Percentiles rank a stretch among this genome's conserved stretches.
These are phyloP conservation scores for Eueremaeus valkanovi DNA, from an alignment of 2,888 invertebrate genomes.

Conservation along the genomic window DNA sequence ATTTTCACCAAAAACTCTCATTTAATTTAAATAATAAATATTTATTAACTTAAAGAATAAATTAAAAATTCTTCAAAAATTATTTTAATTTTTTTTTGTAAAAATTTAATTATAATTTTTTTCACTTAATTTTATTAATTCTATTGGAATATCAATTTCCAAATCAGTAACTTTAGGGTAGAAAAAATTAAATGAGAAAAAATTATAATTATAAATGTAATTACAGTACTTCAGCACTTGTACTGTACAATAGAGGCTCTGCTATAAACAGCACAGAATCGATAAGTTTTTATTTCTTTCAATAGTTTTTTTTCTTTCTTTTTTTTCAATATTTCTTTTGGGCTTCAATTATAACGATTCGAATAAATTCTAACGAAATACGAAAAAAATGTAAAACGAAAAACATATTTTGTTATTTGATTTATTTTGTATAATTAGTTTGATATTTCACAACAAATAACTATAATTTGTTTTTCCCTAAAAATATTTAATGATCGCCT, in stretches of 20 bases:
- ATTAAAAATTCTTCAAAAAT: no score
- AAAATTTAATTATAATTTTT: not conserved
- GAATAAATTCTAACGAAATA: not conserved
- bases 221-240: no score
- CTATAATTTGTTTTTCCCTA: slow-evolving; percentile 27
- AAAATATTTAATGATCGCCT: slow-evolving; percentile 17
- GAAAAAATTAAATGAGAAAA: not conserved
- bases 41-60: not conserved
- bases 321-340: not conserved
- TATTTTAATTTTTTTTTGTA: no score
- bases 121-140: not conserved
- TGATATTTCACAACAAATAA: slow-evolving; percentile 17
- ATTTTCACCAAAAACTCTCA: not conserved
- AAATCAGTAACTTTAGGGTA: slow-evolving; percentile 8
- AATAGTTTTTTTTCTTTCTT: not conserved
- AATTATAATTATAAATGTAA: not conserved
- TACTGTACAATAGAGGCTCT: no score
- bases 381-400: not conserved
- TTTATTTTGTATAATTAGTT: slow-evolving; percentile 19
- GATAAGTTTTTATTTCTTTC: no score
- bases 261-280: no score
- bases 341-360: not conserved
- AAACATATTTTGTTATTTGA: slow-evolving; percentile 23
- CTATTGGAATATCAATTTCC: not conserved
- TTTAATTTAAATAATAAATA: not conserved